Conservation (phyloP, 2,113 vertebrate species). For the Ahaetulla prasina region DNA sequence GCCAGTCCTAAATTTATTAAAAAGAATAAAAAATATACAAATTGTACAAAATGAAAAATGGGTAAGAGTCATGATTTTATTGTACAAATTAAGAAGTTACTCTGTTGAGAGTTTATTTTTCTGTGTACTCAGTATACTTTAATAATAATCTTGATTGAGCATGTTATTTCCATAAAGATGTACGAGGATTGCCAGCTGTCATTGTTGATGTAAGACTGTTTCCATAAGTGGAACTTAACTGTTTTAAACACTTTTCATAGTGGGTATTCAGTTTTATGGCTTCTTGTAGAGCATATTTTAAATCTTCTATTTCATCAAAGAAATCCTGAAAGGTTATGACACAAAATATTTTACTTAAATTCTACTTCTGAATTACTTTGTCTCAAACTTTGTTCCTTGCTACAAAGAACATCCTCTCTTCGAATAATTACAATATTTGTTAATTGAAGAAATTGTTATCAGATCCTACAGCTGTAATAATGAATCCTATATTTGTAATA, state of each 20-base stretch:
- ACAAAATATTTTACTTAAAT: constrained; percentile 4
- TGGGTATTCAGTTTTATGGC: constrained; percentile 60
- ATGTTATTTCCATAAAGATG: constrained; percentile 18
- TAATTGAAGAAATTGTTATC: not conserved
- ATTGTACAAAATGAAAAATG: not conserved
- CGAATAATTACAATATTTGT: not conserved
- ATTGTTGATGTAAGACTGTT: constrained; percentile 39
- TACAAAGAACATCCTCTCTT: not conserved
- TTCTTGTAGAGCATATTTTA: constrained; percentile 63
- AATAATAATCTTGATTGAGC: not conserved
- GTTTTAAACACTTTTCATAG: constrained; percentile 64
- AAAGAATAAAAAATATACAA: constrained; percentile 3
- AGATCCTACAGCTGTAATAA: not conserved
- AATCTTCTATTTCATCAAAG: constrained; percentile 68
- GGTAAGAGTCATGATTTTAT: constrained; percentile 18
- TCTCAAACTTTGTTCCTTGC: not conserved
- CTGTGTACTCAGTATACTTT: not conserved
- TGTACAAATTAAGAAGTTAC: not conserved
- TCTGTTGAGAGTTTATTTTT: not conserved
- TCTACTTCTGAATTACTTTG: constrained; percentile 1
- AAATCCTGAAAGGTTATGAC: constrained; percentile 58
- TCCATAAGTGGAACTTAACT: constrained; percentile 54
- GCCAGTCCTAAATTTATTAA: constrained; percentile 42
- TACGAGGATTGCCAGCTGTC: constrained; percentile 1
- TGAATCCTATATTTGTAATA: not conserved